Evolutionary conservation across 1,140 invertebrate species (phyloP).

Genomic region (Homarus americanus): DNA sequence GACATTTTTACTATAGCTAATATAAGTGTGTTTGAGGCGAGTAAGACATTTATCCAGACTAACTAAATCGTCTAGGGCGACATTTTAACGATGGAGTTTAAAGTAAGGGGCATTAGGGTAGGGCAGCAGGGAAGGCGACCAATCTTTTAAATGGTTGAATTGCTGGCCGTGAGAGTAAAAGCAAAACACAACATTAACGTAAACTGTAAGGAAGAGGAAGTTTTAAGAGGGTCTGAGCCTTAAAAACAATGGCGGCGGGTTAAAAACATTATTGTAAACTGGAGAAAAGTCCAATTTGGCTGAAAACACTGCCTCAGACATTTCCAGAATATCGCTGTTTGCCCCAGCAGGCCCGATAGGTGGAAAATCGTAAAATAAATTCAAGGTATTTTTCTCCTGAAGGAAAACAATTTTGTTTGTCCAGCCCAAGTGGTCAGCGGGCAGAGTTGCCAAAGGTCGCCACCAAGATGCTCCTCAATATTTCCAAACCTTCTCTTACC

Average conservation of each 20-base stretch:
- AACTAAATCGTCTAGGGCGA: too few relatives aligned
- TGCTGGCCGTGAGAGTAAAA: slow-evolving; percentile 9
- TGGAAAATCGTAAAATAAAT: slow-evolving; percentile 73
- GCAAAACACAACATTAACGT: slow-evolving; percentile 57
- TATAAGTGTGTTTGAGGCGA: too few relatives aligned
- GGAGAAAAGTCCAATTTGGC: slow-evolving; percentile 53
- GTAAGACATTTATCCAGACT: too few relatives aligned
- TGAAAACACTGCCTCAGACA: slow-evolving; percentile 55
- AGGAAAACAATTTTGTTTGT: slow-evolving; percentile 73
- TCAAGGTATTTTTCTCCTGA: slow-evolving; percentile 70
- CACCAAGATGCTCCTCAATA: neutral
- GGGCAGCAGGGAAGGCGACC: too few relatives aligned
- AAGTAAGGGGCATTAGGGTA: slow-evolving; percentile 10
- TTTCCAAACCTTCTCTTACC: neutral
- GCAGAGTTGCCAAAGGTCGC: slow-evolving; percentile 61
- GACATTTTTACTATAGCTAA: too few relatives aligned
- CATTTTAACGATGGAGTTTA: neutral
- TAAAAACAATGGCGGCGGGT: slow-evolving; percentile 46
- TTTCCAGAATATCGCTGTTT: slow-evolving; percentile 70
- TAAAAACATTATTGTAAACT: slow-evolving; percentile 39
- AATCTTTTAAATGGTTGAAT: slow-evolving; percentile 56
- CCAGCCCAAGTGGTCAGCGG: slow-evolving; percentile 70
- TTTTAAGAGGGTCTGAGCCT: slow-evolving; percentile 50
- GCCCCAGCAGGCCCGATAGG: slow-evolving; percentile 64
- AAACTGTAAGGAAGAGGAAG: slow-evolving; percentile 26